Conservation (phyloP, 2,113 vertebrate species). For the Peromyscus polionotus region DNA sequence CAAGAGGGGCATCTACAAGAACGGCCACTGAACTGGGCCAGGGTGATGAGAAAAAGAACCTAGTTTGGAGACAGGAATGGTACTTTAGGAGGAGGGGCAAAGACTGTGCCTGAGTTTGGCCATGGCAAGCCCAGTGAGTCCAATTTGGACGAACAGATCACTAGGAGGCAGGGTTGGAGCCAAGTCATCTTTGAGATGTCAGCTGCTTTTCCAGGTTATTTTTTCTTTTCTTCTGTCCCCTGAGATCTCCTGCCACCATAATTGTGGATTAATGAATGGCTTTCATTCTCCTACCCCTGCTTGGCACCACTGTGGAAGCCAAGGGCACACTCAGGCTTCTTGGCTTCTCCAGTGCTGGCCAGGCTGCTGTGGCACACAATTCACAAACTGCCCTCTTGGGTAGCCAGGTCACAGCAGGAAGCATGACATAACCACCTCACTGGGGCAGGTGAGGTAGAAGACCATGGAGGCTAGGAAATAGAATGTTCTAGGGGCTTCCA, state of each 20-base stretch:
- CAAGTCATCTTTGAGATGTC: background rate
- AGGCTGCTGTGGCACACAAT: accelerated
- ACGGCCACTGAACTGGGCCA: background rate
- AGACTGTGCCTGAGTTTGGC: background rate
- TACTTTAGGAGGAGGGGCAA: accelerated
- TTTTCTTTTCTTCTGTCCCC: background rate
- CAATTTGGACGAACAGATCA: background rate
- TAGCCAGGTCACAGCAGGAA: background rate
- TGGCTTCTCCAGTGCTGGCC: background rate
- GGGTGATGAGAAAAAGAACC: background rate
- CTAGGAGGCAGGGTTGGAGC: too few relatives aligned
- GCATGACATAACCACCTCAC: accelerated
- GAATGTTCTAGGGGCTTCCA: background rate
- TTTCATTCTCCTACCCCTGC: background rate
- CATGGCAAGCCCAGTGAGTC: accelerated
- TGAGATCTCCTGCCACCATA: background rate
- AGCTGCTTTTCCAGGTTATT: background rate
- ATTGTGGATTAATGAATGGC: accelerated
- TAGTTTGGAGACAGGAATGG: background rate
- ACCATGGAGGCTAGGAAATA: background rate
- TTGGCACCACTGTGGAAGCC: too few relatives aligned
- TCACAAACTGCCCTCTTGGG: background rate
- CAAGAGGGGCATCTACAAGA: background rate
- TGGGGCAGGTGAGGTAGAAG: background rate
- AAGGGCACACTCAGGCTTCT: background rate